Evolutionary conservation across 2,113 vertebrate genomes (phyloP).

Genomic region (Psilopogon haemacephalus): DNA sequence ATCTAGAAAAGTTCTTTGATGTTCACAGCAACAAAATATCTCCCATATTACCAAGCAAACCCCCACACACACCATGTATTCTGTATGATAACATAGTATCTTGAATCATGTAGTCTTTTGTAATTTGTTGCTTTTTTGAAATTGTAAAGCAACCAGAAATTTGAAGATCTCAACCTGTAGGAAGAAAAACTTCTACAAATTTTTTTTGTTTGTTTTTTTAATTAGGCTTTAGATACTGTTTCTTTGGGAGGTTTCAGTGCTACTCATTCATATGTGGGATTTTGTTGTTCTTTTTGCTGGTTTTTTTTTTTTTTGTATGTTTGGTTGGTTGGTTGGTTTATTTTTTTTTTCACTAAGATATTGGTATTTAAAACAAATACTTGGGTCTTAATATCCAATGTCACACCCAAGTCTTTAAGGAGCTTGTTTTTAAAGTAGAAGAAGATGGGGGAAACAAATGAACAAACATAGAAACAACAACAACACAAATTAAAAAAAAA

Average conservation of each 20-base stretch:
- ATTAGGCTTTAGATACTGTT: neutral
- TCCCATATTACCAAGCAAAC: neutral
- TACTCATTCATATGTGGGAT: neutral
- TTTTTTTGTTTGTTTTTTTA: too few relatives aligned
- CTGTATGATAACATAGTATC: neutral
- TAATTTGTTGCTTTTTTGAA: neutral
- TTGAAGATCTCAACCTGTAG: neutral
- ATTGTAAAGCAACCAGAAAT: neutral
- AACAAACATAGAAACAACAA: too few relatives aligned
- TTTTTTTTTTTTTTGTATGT: too few relatives aligned
- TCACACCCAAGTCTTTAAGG: neutral
- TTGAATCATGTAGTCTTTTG: neutral
- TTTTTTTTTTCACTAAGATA: neutral
- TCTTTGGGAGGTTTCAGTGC: neutral
- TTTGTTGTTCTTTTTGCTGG: too few relatives aligned
- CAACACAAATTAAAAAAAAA: neutral
- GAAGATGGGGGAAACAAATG: rapidly evolving
- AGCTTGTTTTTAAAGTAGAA: neutral
- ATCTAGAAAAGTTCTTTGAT: neutral
- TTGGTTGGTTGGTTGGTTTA: too few relatives aligned
- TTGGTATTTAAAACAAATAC: neutral
- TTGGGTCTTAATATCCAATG: neutral
- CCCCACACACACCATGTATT: neutral
- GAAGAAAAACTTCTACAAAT: neutral
- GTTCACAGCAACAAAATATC: neutral